Evolutionary conservation across 2,113 vertebrate genomes (phyloP).

Genomic region (Numenius arquata): DNA sequence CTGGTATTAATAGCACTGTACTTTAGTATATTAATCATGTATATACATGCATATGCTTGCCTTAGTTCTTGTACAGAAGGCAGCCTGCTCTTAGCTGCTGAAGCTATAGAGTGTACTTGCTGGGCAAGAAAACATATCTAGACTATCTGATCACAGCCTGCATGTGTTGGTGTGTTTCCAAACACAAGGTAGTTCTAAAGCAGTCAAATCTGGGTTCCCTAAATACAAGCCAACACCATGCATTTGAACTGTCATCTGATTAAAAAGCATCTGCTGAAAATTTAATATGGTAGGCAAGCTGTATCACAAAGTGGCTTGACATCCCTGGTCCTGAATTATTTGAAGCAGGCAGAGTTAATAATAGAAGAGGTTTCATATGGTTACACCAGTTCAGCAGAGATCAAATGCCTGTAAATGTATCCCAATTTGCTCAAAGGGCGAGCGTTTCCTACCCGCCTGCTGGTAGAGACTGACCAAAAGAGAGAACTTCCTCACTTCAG

Average conservation of each 20-base stretch:
- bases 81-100: neutral
- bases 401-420: constrained; percentile 40
- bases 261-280: constrained; percentile 38
- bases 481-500: neutral
- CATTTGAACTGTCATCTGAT: constrained; percentile 36
- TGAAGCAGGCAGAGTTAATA: constrained; percentile 53
- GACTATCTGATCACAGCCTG: neutral
- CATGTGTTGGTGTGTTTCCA: neutral
- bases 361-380: constrained; percentile 34
- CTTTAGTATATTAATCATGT: neutral
- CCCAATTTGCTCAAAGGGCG: constrained; percentile 28
- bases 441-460: neutral
- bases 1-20: neutral
- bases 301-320: constrained; percentile 28
- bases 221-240: neutral
- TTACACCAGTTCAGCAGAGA: constrained; percentile 37
- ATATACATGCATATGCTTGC: neutral
- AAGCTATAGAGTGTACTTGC: neutral
- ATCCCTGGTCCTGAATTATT: constrained; percentile 20
- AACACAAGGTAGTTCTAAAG: neutral
- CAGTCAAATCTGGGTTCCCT: neutral
- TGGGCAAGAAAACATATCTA: neutral
- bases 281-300: constrained; percentile 22
- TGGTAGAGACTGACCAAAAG: neutral
- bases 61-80: neutral